Percentiles rank a stretch among this genome's conserved stretches.
Evolutionary conservation across 2,888 invertebrate species (phyloP).

Genomic region (Eristalis tenax): DNA sequence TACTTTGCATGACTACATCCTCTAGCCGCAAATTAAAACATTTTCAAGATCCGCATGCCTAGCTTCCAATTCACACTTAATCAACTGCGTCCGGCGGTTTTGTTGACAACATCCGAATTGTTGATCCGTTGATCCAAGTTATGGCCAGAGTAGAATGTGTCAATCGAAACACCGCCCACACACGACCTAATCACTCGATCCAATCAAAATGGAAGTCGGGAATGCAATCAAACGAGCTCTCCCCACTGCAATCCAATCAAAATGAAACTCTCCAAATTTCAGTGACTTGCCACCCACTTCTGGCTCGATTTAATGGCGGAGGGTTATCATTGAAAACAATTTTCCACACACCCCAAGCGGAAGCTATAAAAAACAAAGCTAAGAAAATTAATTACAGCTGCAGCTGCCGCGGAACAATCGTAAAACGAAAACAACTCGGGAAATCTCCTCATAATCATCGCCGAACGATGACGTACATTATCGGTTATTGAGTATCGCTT

Average conservation of each 20-base stretch:
- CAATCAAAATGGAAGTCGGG: no score
- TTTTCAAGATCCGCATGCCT: no score
- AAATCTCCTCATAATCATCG: slow-evolving; percentile 28
- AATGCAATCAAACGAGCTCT: background rate
- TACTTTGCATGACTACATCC: no score
- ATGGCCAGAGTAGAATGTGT: no score
- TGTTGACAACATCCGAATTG: no score
- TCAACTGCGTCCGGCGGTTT: no score
- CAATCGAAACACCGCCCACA: no score
- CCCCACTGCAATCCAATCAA: background rate
- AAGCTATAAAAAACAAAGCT: slow-evolving; percentile 5
- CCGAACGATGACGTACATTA: slow-evolving; percentile 14
- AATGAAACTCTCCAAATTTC: background rate
- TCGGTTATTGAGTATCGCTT: slow-evolving; percentile 43
- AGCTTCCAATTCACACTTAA: no score
- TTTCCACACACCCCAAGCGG: slow-evolving; percentile 6
- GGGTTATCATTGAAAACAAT: background rate
- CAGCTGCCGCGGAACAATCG: slow-evolving; percentile 4
- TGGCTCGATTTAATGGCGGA: background rate
- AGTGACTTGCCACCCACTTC: background rate
- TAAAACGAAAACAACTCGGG: background rate
- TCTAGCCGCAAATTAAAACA: no score
- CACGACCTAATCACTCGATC: no score
- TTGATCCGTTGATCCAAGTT: no score
- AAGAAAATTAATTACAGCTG: slow-evolving; percentile 33